Evolutionary conservation across 2,797 vertebrate genomes (phyloP).

Genomic region (Fistularia commersonii): DNA sequence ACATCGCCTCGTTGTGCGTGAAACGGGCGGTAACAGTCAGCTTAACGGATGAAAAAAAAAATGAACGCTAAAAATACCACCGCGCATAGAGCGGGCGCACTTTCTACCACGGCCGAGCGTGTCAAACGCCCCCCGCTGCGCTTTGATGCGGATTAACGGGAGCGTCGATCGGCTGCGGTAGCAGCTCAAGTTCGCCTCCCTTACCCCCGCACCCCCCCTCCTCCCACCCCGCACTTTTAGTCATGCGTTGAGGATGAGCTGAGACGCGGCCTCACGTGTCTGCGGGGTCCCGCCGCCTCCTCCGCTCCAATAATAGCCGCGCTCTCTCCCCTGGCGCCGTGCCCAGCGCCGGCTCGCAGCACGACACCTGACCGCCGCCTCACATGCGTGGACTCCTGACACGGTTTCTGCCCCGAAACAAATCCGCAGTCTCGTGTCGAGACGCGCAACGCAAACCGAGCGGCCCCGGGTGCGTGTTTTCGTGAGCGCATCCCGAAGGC

Average conservation of each 20-base stretch:
- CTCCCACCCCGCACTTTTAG: conserved; percentile 24
- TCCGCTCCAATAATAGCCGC: conserved; percentile 77
- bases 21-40: neutral
- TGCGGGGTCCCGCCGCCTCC: conserved; percentile 68
- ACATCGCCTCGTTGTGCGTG: neutral
- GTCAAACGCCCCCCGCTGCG: too few species aligned
- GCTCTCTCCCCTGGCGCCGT: conserved; percentile 65
- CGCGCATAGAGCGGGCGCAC: neutral
- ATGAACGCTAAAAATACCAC: conserved; percentile 60
- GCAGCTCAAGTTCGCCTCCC: conserved; percentile 10
- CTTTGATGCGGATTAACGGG: too few species aligned
- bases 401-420: conserved; percentile 63
- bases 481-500: conserved; percentile 36
- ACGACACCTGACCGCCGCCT: conserved; percentile 80
- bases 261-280: conserved; percentile 77
- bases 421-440: conserved; percentile 72
- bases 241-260: conserved; percentile 69
- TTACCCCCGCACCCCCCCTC: neutral
- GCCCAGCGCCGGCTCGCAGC: conserved; percentile 65
- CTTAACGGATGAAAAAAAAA: conserved; percentile 30
- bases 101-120: too few species aligned
- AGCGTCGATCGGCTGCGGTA: conserved; percentile 7
- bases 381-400: conserved; percentile 80
- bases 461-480: conserved; percentile 50
- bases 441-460: conserved; percentile 40